Conservation (phyloP, 35 echinoderm and acorn worm species). For the Chiridota heheva region DNA sequence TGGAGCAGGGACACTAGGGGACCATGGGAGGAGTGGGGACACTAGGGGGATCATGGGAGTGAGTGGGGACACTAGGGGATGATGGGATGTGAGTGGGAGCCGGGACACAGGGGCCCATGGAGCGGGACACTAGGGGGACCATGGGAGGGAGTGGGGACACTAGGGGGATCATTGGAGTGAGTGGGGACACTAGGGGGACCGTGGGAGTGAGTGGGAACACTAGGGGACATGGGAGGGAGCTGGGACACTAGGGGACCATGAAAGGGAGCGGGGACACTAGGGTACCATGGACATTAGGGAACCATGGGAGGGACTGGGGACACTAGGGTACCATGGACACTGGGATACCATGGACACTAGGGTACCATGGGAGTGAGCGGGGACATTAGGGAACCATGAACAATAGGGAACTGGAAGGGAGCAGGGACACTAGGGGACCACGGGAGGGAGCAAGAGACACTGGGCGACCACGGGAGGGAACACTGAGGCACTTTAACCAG, state of each 20-base stretch:
- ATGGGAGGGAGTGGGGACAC: not conserved
- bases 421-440: not conserved
- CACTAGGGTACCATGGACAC: not conserved
- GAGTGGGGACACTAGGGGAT: not conserved
- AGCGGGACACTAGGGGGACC: not conserved
- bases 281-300: not conserved
- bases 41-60: not conserved
- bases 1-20: not conserved
- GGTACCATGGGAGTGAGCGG: not conserved
- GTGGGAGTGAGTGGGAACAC: not conserved
- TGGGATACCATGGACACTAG: not conserved
- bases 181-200: not conserved
- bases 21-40: not conserved
- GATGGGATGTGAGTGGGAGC: not conserved
- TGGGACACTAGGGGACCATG: not conserved
- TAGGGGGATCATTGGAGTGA: not conserved
- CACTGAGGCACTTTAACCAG: not conserved
- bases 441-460: not conserved
- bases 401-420: not conserved
- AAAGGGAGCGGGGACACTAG: not conserved
- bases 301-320: not conserved
- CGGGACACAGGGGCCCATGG: not conserved
- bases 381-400: not conserved
- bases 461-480: not conserved
- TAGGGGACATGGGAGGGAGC: not conserved